Conservation (phyloP, 2,113 vertebrate species). For the Gasterosteus nipponicus region DNA sequence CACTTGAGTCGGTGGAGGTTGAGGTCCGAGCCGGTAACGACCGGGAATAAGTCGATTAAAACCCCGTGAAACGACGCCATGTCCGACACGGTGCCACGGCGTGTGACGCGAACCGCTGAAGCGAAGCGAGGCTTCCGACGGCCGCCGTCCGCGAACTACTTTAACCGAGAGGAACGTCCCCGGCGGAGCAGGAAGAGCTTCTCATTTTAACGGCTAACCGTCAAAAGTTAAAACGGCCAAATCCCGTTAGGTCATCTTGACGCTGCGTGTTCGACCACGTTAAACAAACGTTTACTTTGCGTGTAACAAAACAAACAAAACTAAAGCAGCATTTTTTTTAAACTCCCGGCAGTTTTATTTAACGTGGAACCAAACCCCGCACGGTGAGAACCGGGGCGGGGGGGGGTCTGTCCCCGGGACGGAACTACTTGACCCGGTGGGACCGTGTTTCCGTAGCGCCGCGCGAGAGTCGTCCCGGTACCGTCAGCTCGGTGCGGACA, state of each 20-base stretch:
- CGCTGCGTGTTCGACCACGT: slow-evolving; percentile 1
- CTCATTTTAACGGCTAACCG: slow-evolving; percentile 15
- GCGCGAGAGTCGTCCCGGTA: no score
- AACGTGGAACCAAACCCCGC: no score
- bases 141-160: no score
- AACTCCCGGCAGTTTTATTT: no score
- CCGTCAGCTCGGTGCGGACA: not conserved
- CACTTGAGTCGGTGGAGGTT: slow-evolving; percentile 25
- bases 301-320: not conserved
- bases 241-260: not conserved
- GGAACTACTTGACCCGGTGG: no score
- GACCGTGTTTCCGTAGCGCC: no score
- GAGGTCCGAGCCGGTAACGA: slow-evolving; percentile 43
- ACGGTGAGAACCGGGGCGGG: no score
- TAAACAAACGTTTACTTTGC: slow-evolving; percentile 14
- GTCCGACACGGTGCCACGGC: not conserved
- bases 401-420: no score
- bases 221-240: slow-evolving; percentile 37
- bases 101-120: not conserved
- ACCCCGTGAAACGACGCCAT: not conserved
- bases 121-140: accelerated
- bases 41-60: slow-evolving; percentile 13
- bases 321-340: not conserved
- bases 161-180: no score
- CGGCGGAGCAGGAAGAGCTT: not conserved